phyloP scores from a whole-genome alignment of 2,888 invertebrate genomes.

The Elgonia sp. region DNA sequence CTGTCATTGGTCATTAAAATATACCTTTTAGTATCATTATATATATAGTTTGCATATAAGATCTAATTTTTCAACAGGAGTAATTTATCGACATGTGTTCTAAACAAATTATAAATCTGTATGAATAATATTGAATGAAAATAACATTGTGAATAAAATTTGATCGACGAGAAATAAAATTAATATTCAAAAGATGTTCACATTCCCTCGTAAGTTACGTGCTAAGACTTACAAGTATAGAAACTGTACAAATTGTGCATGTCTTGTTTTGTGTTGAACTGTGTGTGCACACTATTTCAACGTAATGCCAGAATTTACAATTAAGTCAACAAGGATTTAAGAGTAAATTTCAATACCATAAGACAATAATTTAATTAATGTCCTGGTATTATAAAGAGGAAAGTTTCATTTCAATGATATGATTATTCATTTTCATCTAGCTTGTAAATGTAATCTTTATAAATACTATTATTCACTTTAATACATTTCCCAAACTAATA shows the following conservation, averaged over 20 bases:
- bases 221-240: constrained; percentile 15
- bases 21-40: no score
- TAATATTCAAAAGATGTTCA: constrained; percentile 35
- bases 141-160: constrained; percentile 6
- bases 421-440: constrained; percentile 25
- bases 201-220: constrained; percentile 23
- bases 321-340: constrained; percentile 19
- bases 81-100: no score
- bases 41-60: no score
- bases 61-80: no score
- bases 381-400: background rate
- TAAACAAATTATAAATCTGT: background rate
- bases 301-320: background rate
- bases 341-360: constrained; percentile 13
- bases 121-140: background rate
- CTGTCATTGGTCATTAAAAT: no score
- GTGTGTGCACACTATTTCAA: constrained; percentile 9
- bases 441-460: background rate
- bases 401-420: constrained; percentile 24
- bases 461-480: constrained; percentile 4
- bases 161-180: constrained; percentile 13
- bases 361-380: constrained; percentile 21
- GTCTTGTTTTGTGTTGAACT: constrained; percentile 21
- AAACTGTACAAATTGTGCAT: constrained; percentile 19
- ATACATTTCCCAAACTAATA: constrained; percentile 32